phyloP scores from a whole-genome alignment of 1,140 invertebrate species.

The Neoseiulus cucumeris region DNA sequence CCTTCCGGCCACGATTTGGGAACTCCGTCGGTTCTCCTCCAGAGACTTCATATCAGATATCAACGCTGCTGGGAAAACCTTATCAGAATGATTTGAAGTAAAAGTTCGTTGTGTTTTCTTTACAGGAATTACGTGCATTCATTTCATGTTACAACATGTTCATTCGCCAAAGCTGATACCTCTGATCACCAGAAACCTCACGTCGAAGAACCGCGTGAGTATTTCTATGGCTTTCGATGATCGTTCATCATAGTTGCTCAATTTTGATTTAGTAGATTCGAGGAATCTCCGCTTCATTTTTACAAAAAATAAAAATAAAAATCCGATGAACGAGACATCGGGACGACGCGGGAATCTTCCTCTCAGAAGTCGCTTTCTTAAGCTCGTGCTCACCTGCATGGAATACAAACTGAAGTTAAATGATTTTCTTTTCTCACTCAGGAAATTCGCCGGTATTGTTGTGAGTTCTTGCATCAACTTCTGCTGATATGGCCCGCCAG shows the following conservation, averaged over 20 bases:
- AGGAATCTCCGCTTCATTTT: too few relatives aligned
- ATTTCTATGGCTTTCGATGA: background rate
- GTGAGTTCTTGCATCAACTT: constrained; percentile 63
- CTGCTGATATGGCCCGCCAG: constrained; percentile 62
- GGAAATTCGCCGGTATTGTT: constrained; percentile 35
- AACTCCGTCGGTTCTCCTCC: too few relatives aligned
- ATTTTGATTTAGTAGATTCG: too few relatives aligned
- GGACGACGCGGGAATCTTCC: too few relatives aligned
- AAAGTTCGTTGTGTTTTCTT: background rate
- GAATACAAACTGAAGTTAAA: constrained; percentile 37
- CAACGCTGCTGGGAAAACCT: too few relatives aligned
- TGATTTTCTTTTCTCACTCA: background rate
- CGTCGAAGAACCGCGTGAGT: constrained; percentile 37
- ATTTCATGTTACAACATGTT: constrained; percentile 36
- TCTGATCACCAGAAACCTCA: constrained; percentile 53
- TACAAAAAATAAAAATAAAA: too few relatives aligned
- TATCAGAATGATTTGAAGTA: too few relatives aligned
- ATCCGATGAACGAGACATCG: too few relatives aligned
- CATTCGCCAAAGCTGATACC: constrained; percentile 64
- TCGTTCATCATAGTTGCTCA: too few relatives aligned
- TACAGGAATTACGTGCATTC: background rate
- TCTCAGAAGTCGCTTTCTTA: too few relatives aligned
- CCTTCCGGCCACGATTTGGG: too few relatives aligned
- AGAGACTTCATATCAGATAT: too few relatives aligned
- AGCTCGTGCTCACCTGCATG: constrained; percentile 34